phyloP scores from a whole-genome alignment of 1,140 invertebrate species.

The Lethrus apterus region DNA sequence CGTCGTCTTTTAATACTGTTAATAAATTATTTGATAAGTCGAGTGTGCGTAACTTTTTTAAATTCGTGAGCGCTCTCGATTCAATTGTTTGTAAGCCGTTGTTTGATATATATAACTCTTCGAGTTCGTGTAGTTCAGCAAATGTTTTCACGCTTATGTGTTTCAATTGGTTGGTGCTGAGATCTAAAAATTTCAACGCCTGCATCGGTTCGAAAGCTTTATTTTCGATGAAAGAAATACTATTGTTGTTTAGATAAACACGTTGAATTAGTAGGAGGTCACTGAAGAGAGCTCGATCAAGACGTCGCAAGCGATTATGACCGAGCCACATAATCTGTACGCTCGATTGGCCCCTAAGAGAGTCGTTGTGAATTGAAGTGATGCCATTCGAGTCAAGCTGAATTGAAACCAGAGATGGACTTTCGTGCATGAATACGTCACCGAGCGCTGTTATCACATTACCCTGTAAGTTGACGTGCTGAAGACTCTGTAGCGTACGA shows the following conservation, averaged over 20 bases:
- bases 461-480: conserved; percentile 80
- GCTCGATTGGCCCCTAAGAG: conserved; percentile 67
- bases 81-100: conserved; percentile 53
- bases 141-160: conserved; percentile 61
- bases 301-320: conserved; percentile 68
- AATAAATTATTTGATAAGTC: conserved; percentile 58
- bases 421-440: conserved; percentile 70
- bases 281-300: conserved; percentile 64
- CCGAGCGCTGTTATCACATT: conserved; percentile 69
- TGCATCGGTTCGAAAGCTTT: conserved; percentile 69
- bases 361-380: conserved; percentile 65
- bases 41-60: conserved; percentile 52
- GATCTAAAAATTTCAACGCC: conserved; percentile 66
- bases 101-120: conserved; percentile 55
- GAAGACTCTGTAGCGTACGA: conserved; percentile 70
- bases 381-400: conserved; percentile 80
- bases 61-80: conserved; percentile 48
- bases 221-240: conserved; percentile 70
- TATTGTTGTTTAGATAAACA: conserved; percentile 77
- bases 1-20: conserved; percentile 45
- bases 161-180: conserved; percentile 65
- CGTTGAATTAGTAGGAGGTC: conserved; percentile 68
- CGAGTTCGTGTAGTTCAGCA: conserved; percentile 58
- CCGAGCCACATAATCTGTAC: conserved; percentile 82
- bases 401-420: conserved; percentile 72